These are phyloP conservation scores for Cheilosia scutellata DNA, from an alignment of 2,888 invertebrate species.

Conservation along the genomic window DNA sequence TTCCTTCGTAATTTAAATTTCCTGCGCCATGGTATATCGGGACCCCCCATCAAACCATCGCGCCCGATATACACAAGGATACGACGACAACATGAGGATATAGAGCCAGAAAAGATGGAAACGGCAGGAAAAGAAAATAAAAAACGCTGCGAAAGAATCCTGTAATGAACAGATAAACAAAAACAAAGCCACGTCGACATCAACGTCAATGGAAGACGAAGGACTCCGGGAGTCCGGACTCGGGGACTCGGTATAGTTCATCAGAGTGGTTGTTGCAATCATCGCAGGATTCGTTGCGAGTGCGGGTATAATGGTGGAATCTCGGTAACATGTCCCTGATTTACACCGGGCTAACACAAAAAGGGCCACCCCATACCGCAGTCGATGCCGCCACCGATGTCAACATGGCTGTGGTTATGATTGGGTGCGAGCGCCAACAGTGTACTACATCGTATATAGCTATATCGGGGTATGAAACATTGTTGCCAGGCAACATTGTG, in stretches of 20 bases:
- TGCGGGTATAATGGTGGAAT: constrained; percentile 43
- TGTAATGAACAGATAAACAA: constrained; percentile 76
- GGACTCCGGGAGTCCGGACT: constrained; percentile 35
- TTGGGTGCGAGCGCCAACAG: constrained; percentile 43
- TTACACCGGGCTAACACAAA: constrained; percentile 67
- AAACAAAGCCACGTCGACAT: constrained; percentile 73
- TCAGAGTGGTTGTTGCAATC: constrained; percentile 70
- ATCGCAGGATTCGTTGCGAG: constrained; percentile 55
- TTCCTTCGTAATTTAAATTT: constrained; percentile 67
- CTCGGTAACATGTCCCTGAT: constrained; percentile 75
- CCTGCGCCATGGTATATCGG: constrained; percentile 24
- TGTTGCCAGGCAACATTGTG: constrained; percentile 74
- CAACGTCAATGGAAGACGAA: constrained; percentile 48
- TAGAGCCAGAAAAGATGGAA: constrained; percentile 19
- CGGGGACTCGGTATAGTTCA: constrained; percentile 35
- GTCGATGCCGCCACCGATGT: constrained; percentile 52
- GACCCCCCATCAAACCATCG: neutral
- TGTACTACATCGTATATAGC: constrained; percentile 11
- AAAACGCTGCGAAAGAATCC: constrained; percentile 55
- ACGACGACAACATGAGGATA: constrained; percentile 16
- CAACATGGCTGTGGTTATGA: constrained; percentile 68
- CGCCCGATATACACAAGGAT: constrained; percentile 23
- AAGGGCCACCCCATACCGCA: constrained; percentile 31
- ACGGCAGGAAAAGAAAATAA: constrained; percentile 47
- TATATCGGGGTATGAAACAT: constrained; percentile 62